Evolutionary conservation across 2,113 vertebrate genomes (phyloP).

Genomic region (Cranoglanis bouderius): DNA sequence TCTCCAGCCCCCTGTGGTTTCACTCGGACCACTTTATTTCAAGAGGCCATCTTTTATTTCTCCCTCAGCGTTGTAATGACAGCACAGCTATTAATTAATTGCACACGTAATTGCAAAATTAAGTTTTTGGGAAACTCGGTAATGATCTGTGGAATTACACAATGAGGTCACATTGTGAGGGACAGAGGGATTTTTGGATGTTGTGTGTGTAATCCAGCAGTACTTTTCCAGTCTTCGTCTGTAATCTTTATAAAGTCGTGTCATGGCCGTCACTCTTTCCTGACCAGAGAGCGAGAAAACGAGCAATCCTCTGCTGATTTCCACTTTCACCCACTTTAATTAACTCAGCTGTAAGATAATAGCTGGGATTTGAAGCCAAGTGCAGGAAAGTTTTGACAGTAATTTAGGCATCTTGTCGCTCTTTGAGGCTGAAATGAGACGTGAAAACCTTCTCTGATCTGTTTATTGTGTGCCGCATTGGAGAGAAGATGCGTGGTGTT

Average conservation of each 20-base stretch:
- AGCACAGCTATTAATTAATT: conserved; percentile 85
- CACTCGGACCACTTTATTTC: conserved; percentile 79
- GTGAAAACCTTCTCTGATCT: conserved; percentile 70
- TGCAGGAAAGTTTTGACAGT: conserved; percentile 67
- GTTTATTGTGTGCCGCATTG: conserved; percentile 79
- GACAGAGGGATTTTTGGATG: conserved; percentile 62
- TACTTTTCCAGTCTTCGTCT: conserved; percentile 58
- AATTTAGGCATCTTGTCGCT: conserved; percentile 64
- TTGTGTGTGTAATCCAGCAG: conserved; percentile 69
- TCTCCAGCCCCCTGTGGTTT: conserved; percentile 55
- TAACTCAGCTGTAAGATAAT: conserved; percentile 80
- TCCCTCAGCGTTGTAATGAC: conserved; percentile 74
- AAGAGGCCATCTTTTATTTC: conserved; percentile 67
- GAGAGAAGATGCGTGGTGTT: conserved; percentile 66
- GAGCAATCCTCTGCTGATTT: conserved; percentile 73
- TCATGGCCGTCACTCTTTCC: conserved; percentile 74
- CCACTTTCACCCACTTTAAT: conserved; percentile 75
- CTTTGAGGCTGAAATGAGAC: conserved; percentile 73
- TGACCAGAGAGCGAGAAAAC: conserved; percentile 64
- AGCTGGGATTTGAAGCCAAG: conserved; percentile 66
- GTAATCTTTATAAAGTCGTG: conserved; percentile 77
- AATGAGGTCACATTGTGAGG: conserved; percentile 58
- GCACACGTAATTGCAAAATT: conserved; percentile 84
- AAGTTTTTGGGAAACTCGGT: conserved; percentile 81
- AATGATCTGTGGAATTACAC: conserved; percentile 82